These are phyloP conservation scores for Notolabrus celidotus DNA, from an alignment of 2,797 vertebrate genomes.

Conservation along the genomic window DNA sequence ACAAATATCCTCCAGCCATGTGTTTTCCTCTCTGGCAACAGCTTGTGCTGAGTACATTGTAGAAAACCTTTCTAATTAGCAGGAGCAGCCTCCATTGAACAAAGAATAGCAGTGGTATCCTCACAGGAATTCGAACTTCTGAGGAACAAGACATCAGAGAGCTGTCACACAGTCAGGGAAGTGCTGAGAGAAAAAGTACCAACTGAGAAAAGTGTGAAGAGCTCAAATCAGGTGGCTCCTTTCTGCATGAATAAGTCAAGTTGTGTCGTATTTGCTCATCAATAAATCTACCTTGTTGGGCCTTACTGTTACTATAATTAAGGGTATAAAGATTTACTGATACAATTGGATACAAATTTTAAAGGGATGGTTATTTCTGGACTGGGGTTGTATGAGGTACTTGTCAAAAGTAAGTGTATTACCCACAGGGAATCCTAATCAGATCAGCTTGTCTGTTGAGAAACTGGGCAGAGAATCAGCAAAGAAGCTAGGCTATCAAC, in stretches of 20 bases:
- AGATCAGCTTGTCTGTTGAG: too few species aligned
- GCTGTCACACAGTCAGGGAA: conserved; percentile 20
- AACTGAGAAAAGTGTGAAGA: neutral
- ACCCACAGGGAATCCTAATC: too few species aligned
- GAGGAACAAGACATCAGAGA: conserved; percentile 50
- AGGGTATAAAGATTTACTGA: too few species aligned
- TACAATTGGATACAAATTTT: too few species aligned
- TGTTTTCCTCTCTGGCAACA: conserved; percentile 14
- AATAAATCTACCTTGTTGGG: neutral
- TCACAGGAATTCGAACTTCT: conserved; percentile 44
- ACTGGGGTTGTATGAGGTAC: too few species aligned
- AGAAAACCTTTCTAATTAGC: conserved; percentile 41
- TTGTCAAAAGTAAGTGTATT: too few species aligned
- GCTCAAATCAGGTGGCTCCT: neutral
- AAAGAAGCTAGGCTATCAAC: too few species aligned
- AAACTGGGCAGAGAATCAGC: too few species aligned
- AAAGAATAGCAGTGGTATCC: conserved; percentile 23
- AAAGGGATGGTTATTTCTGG: too few species aligned
- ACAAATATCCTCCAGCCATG: conserved; percentile 1
- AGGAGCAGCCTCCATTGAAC: conserved; percentile 19
- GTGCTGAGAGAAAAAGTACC: neutral
- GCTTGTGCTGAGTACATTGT: neutral
- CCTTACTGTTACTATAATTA: neutral
- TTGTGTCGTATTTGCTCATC: neutral
- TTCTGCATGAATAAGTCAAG: neutral